phyloP scores from a whole-genome alignment of 2,888 invertebrate species.

The Pocota personata region DNA sequence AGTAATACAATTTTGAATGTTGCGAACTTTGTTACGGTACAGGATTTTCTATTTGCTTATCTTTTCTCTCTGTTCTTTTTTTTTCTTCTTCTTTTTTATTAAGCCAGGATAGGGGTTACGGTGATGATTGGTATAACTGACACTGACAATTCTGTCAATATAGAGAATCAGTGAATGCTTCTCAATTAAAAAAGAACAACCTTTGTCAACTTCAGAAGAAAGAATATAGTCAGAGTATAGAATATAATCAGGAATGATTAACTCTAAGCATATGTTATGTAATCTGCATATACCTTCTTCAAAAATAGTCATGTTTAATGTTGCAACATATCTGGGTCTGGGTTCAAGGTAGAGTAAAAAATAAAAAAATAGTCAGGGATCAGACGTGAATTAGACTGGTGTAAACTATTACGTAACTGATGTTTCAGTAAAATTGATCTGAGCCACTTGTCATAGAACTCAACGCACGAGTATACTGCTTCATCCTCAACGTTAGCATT shows the following conservation, averaged over 20 bases:
- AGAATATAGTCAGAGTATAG: neutral
- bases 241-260: neutral
- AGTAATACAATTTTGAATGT: constrained; percentile 19
- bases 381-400: neutral
- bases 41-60: neutral
- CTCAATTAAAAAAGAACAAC: neutral
- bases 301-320: neutral
- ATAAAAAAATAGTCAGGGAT: neutral
- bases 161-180: neutral
- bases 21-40: constrained; percentile 5
- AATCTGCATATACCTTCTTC: no score
- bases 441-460: no score
- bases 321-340: neutral
- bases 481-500: no score
- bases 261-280: no score
- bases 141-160: neutral
- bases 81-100: neutral
- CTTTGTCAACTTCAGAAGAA: neutral
- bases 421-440: no score
- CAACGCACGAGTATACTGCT: no score
- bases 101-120: neutral
- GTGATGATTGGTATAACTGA: neutral
- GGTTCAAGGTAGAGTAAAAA: neutral
- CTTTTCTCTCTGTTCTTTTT: no score
- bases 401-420: no score